Percentiles rank a stretch among this genome's conserved stretches.
Evolutionary conservation across 2,797 vertebrate genomes (phyloP).

Genomic region (Sciurus vulgaris): DNA sequence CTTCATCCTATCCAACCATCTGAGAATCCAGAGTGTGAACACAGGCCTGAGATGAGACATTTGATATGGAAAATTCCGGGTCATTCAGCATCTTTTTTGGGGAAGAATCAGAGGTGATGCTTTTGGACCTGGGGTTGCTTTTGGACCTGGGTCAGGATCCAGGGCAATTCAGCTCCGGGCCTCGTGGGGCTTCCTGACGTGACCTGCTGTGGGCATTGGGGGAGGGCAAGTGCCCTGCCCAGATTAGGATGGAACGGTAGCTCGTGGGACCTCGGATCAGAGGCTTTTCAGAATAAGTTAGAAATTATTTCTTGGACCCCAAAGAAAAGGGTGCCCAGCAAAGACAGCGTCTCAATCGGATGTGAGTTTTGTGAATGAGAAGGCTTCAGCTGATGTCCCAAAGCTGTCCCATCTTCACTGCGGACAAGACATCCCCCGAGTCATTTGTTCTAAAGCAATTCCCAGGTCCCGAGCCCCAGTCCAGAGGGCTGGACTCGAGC

Average conservation of each 20-base stretch:
- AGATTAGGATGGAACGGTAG: neutral
- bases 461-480: neutral
- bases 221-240: neutral
- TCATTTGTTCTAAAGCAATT: neutral
- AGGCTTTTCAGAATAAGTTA: neutral
- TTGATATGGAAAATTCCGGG: neutral
- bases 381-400: neutral
- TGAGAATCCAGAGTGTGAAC: neutral
- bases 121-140: neutral
- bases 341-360: neutral
- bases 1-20: neutral
- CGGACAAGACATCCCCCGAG: neutral
- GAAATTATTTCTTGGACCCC: neutral
- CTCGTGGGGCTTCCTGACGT: neutral
- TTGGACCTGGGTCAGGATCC: neutral
- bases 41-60: neutral
- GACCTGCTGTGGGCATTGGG: neutral
- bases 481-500: neutral
- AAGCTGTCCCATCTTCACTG: neutral
- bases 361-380: neutral
- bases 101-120: neutral
- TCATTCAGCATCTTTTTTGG: neutral
- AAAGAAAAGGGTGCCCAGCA: neutral
- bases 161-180: neutral
- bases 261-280: neutral